Conservation (phyloP, 2,113 vertebrate species). For the Todiramphus chloris region DNA sequence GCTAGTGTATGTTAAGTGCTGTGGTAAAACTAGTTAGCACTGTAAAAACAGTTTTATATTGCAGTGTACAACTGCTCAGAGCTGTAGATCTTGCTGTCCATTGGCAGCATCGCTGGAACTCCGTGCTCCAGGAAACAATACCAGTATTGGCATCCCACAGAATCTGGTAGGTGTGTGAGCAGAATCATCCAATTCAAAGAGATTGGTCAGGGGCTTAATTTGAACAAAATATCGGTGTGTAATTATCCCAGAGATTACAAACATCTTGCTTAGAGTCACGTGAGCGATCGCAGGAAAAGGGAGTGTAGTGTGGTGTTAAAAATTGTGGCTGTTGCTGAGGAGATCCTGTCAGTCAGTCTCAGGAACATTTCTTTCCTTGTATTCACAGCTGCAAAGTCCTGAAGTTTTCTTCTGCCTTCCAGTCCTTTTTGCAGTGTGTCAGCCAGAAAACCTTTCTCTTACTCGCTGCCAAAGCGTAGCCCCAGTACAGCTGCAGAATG, state of each 20-base stretch:
- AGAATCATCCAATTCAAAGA: neutral
- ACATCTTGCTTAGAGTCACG: neutral
- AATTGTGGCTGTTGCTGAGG: neutral
- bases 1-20: neutral
- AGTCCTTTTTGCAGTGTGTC: neutral
- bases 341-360: neutral
- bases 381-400: neutral
- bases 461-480: neutral
- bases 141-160: neutral
- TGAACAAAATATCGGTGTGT: neutral
- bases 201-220: neutral
- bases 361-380: neutral
- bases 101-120: neutral
- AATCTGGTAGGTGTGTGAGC: neutral
- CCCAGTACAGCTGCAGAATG: neutral
- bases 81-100: neutral
- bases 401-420: neutral
- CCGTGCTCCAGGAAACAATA: neutral
- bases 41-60: neutral
- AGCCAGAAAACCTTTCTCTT: neutral
- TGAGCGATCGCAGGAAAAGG: neutral
- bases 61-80: neutral
- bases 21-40: neutral
- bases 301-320: neutral
- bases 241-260: neutral